These are phyloP conservation scores for Procambarus virginalis DNA, from an alignment of 1,140 invertebrate genomes.

Conservation along the genomic window DNA sequence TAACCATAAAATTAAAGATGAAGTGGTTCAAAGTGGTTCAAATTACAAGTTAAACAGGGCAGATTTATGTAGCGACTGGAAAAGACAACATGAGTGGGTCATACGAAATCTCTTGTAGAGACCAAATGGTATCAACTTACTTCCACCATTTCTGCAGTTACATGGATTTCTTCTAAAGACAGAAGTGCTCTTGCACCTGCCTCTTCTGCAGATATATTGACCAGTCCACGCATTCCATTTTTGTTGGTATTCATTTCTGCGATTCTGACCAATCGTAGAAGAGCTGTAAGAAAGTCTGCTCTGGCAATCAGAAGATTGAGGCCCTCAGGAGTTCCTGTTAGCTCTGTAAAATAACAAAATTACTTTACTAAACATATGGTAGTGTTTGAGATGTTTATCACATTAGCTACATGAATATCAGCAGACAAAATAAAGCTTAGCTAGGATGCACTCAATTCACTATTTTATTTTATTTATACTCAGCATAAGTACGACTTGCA, in stretches of 20 bases:
- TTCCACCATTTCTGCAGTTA: slow-evolving; percentile 43
- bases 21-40: no score
- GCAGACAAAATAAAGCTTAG: no score
- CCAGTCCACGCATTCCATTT: slow-evolving; percentile 36
- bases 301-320: slow-evolving; percentile 22
- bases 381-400: no score
- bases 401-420: no score
- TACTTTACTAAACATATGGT: background rate
- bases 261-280: slow-evolving; percentile 18
- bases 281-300: slow-evolving; percentile 10
- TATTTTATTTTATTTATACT: no score
- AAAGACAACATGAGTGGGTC: no score
- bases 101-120: background rate
- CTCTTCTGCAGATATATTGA: slow-evolving; percentile 53
- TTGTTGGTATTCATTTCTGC: slow-evolving; percentile 20
- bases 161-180: background rate
- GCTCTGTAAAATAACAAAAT: slow-evolving; percentile 20
- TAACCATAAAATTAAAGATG: no score
- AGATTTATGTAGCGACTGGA: no score
- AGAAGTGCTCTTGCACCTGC: slow-evolving; percentile 16
- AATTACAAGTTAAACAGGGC: no score
- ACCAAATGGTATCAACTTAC: background rate
- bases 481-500: no score
- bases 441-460: no score
- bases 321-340: slow-evolving; percentile 55